Conservation (phyloP, 2,888 invertebrate genomes). For the Artemia sinica region DNA sequence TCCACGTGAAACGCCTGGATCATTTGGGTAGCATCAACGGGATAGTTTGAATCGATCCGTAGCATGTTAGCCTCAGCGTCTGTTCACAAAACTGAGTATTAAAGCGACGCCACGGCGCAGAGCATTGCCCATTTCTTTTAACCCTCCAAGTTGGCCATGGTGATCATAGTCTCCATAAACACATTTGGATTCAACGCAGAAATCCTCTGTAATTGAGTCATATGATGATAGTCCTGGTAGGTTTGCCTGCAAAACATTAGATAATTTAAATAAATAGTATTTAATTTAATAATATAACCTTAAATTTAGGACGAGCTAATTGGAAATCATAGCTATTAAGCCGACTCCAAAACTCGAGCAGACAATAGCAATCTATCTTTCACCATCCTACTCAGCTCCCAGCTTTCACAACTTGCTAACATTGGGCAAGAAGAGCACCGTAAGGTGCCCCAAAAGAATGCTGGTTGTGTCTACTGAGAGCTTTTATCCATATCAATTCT, state of each 20-base stretch:
- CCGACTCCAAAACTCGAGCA: too few species aligned
- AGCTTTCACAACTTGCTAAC: too few species aligned
- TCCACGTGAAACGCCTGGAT: constrained; percentile 24
- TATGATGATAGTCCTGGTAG: constrained; percentile 20
- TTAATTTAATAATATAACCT: too few species aligned
- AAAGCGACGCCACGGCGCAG: constrained; percentile 24
- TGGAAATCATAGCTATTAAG: too few species aligned
- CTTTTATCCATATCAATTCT: too few species aligned
- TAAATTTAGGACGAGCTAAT: too few species aligned
- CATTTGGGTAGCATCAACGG: constrained; percentile 20
- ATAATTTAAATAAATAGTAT: too few species aligned
- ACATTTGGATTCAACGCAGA: constrained; percentile 22
- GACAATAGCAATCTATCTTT: too few species aligned
- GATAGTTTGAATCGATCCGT: constrained; percentile 25
- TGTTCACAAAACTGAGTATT: constrained; percentile 24
- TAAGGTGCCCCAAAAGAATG: too few species aligned
- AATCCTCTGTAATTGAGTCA: constrained; percentile 24
- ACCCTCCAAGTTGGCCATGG: constrained; percentile 22
- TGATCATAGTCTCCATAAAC: constrained; percentile 23
- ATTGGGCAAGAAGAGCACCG: too few species aligned
- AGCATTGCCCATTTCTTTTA: constrained; percentile 24
- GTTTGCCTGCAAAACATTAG: constrained; percentile 18
- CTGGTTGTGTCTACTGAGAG: too few species aligned
- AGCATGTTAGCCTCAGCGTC: constrained; percentile 25
- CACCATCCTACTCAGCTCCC: too few species aligned